A percentile compares a stretch with the other conserved stretches of the same genome.
Evolutionary conservation across 1,140 invertebrate species (phyloP).

Genomic region (Musca domestica): DNA sequence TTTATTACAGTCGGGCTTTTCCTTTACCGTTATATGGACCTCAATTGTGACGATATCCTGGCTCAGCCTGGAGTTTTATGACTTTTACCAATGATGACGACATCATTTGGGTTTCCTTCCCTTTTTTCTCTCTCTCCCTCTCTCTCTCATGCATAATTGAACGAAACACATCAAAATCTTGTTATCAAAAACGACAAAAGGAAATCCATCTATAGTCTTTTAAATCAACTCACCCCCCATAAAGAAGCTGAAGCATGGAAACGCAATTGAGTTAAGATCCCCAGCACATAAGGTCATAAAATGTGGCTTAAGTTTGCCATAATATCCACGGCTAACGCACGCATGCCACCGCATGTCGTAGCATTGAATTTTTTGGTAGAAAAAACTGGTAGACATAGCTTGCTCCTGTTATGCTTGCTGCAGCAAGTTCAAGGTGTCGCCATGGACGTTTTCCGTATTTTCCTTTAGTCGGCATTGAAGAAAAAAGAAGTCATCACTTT

Average conservation of each 20-base stretch:
- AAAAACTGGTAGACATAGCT: too few species aligned
- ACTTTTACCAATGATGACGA: slow-evolving; percentile 16
- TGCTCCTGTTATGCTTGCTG: too few species aligned
- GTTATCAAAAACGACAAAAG: too few species aligned
- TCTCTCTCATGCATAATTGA: slow-evolving; percentile 17
- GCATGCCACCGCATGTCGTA: too few species aligned
- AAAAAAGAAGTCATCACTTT: slow-evolving; percentile 5
- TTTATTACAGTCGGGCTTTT: slow-evolving; percentile 1
- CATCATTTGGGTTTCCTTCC: too few species aligned
- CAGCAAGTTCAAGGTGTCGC: too few species aligned
- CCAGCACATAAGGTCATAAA: neutral
- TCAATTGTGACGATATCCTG: neutral
- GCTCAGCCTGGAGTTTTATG: neutral
- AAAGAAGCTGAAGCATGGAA: too few species aligned
- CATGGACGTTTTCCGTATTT: neutral
- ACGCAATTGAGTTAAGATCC: too few species aligned
- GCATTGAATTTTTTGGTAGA: too few species aligned
- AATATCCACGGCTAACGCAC: too few species aligned
- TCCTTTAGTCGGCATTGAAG: neutral
- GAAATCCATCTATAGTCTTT: neutral
- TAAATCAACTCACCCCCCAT: neutral
- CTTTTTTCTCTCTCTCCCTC: neutral
- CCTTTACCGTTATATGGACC: neutral
- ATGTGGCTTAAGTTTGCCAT: neutral
- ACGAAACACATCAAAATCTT: neutral